phyloP scores from a whole-genome alignment of 2,888 invertebrate genomes.

The Ornithoptera priamus region DNA sequence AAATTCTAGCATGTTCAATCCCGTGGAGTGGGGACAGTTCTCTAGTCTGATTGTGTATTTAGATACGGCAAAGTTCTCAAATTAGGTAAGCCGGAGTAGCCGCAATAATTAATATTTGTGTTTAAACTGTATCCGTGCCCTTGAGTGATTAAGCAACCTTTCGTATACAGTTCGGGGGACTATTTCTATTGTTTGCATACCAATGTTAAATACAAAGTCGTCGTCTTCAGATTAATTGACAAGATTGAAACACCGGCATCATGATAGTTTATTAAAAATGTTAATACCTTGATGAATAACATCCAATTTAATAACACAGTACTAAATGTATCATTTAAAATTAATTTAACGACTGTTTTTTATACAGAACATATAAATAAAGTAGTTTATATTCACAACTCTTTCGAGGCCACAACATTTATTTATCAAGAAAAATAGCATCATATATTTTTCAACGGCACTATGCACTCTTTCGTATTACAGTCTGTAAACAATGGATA shows the following conservation, averaged over 20 bases:
- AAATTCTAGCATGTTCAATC: slow-evolving; percentile 27
- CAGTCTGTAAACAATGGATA: slow-evolving; percentile 9
- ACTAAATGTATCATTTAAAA: neutral
- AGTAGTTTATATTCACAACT: slow-evolving; percentile 1
- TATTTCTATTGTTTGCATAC: slow-evolving; percentile 62
- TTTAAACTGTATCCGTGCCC: slow-evolving; percentile 73
- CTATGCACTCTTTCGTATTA: slow-evolving; percentile 4
- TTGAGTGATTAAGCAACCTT: slow-evolving; percentile 74
- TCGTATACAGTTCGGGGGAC: slow-evolving; percentile 67
- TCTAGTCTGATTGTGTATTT: slow-evolving; percentile 74
- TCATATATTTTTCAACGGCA: neutral
- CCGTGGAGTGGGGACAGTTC: slow-evolving; percentile 46
- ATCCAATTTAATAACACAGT: neutral
- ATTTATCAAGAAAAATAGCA: slow-evolving; percentile 1
- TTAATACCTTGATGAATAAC: neutral
- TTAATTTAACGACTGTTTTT: neutral
- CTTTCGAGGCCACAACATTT: slow-evolving; percentile 1
- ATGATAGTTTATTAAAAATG: slow-evolving; percentile 14
- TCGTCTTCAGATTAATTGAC: slow-evolving; percentile 47
- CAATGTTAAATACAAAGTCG: slow-evolving; percentile 48
- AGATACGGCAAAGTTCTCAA: slow-evolving; percentile 71
- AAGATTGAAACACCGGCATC: slow-evolving; percentile 35
- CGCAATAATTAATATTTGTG: slow-evolving; percentile 78
- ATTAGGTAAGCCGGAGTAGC: slow-evolving; percentile 73
- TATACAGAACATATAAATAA: neutral